Percentiles rank a stretch among this genome's conserved stretches.
phyloP scores from a whole-genome alignment of 2,797 vertebrate species.

The Sarcoramphus papa region DNA sequence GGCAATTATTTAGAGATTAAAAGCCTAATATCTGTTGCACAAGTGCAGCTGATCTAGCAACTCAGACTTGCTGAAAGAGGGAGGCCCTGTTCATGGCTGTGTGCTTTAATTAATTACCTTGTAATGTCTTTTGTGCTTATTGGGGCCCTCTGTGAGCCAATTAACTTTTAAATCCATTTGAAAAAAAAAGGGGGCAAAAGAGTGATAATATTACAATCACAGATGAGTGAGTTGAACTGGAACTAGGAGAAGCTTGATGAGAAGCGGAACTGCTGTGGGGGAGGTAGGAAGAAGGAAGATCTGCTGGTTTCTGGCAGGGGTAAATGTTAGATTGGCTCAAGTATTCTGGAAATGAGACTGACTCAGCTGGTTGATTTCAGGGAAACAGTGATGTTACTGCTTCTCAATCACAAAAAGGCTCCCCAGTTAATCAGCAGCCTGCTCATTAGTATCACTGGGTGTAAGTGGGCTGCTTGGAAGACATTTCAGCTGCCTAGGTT shows the following conservation, averaged over 20 bases:
- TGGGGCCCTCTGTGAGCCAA: background rate
- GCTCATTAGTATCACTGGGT: background rate
- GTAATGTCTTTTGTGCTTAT: background rate
- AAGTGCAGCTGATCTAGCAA: background rate
- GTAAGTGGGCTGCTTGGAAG: background rate
- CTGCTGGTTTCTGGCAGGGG: background rate
- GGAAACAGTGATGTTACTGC: background rate
- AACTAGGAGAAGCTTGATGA: background rate
- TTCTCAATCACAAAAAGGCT: background rate
- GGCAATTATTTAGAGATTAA: background rate
- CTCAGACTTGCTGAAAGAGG: background rate
- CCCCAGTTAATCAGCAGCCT: background rate
- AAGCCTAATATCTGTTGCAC: background rate
- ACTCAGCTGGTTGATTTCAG: background rate
- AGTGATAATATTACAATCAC: background rate
- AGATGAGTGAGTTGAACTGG: background rate
- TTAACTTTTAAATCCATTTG: background rate
- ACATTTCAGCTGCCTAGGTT: background rate
- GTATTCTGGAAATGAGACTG: background rate
- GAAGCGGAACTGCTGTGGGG: background rate
- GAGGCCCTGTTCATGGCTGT: background rate
- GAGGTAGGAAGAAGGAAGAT: background rate
- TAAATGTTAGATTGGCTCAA: background rate
- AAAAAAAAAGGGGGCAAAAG: background rate
- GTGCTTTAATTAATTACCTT: background rate